These are phyloP conservation scores for Bradypus variegatus DNA, from an alignment of 2,797 vertebrate species.

Conservation along the genomic window DNA sequence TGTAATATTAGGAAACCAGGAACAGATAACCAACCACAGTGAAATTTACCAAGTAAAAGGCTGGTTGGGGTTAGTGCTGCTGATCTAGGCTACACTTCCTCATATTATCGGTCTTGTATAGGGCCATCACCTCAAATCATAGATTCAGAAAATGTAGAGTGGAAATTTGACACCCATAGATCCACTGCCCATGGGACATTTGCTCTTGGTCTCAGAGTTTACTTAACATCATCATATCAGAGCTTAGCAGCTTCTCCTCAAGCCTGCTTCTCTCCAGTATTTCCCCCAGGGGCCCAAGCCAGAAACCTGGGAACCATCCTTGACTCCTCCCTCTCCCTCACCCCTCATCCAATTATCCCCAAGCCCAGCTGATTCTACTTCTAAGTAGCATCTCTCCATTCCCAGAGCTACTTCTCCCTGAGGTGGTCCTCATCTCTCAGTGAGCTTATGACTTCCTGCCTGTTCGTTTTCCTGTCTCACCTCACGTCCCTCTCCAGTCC, in stretches of 20 bases:
- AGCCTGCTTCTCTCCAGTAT: background rate
- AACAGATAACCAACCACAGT: background rate
- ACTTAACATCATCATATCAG: background rate
- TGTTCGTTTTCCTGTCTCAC: background rate
- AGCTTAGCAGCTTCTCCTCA: background rate
- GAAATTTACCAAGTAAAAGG: background rate
- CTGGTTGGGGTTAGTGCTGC: background rate
- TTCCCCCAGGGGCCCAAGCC: background rate
- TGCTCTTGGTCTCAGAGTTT: background rate
- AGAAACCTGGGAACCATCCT: background rate
- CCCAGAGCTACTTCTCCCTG: background rate
- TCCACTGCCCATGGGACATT: background rate
- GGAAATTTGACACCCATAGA: background rate
- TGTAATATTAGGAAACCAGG: background rate
- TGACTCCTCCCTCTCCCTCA: background rate
- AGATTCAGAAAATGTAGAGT: background rate
- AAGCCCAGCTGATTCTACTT: background rate
- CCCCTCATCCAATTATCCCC: background rate
- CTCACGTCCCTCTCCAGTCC: background rate
- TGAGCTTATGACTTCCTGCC: background rate
- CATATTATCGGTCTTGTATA: background rate
- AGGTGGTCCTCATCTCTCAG: background rate
- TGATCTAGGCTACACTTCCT: background rate
- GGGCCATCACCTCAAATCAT: background rate
- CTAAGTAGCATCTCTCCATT: background rate